Conservation (phyloP, 2,888 invertebrate species). For the Phragmatobia fuliginosa region DNA sequence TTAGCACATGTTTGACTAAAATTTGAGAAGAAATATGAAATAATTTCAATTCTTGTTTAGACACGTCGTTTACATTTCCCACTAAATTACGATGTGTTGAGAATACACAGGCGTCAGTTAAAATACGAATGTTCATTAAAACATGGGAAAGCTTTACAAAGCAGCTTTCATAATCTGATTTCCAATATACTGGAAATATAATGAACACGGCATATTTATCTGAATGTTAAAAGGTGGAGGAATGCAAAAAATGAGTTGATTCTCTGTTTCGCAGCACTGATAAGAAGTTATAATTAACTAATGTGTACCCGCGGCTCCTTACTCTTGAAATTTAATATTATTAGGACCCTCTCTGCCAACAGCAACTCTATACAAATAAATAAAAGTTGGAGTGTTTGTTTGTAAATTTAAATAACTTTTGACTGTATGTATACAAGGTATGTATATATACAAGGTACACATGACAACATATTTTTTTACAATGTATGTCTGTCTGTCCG, state of each 20-base stretch:
- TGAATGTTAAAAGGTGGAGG: neutral
- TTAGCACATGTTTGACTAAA: neutral
- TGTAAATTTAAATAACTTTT: too few relatives aligned
- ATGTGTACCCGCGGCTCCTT: too few relatives aligned
- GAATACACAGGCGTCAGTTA: conserved; percentile 16
- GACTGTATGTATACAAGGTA: too few relatives aligned
- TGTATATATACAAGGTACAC: too few relatives aligned
- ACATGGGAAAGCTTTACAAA: neutral
- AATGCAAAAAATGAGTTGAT: neutral
- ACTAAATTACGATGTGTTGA: conserved; percentile 15
- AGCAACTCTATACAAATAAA: too few relatives aligned
- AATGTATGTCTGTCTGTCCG: too few relatives aligned
- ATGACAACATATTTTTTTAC: too few relatives aligned
- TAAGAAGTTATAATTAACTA: too few relatives aligned
- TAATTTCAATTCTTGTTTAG: conserved; percentile 18
- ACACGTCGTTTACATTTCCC: conserved; percentile 15
- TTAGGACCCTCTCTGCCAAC: too few relatives aligned
- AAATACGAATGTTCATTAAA: conserved; percentile 9
- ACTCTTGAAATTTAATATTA: too few relatives aligned
- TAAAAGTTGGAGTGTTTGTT: too few relatives aligned
- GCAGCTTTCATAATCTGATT: neutral
- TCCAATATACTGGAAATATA: neutral
- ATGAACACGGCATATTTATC: neutral
- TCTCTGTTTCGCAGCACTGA: too few relatives aligned
- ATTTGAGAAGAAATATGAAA: conserved; percentile 3